Percentiles rank a stretch among this genome's conserved stretches.
Conservation (phyloP, 2,113 vertebrate genomes). For the Prionailurus bengalensis region DNA sequence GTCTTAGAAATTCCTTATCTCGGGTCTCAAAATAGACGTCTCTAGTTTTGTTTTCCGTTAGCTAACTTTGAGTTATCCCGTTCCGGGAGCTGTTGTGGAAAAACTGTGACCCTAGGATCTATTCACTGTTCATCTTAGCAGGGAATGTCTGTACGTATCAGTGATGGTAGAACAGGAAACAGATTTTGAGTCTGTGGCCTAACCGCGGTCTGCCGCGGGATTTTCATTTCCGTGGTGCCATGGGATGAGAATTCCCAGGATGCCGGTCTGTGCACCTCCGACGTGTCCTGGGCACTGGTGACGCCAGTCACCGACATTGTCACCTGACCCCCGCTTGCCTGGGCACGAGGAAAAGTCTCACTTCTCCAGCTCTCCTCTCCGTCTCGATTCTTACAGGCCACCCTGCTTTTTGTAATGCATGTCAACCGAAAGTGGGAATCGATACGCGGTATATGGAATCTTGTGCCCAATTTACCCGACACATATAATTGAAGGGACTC, state of each 20-base stretch:
- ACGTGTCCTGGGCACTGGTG: not conserved
- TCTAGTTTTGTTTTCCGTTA: constrained; percentile 50
- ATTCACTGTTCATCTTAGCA: not conserved
- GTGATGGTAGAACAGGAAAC: not conserved
- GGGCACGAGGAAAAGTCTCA: not conserved
- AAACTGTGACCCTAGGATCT: constrained; percentile 55
- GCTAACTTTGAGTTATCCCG: constrained; percentile 34
- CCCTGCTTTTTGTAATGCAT: not conserved
- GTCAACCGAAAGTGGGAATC: constrained; percentile 38
- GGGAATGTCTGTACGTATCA: not conserved
- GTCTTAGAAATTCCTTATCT: not conserved
- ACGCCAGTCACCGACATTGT: not conserved
- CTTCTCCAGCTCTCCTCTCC: not conserved
- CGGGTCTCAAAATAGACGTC: not conserved
- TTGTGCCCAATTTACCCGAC: not conserved
- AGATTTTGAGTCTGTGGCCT: constrained; percentile 11
- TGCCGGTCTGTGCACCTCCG: not conserved
- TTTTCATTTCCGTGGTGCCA: not conserved
- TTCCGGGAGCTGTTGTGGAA: constrained; percentile 26
- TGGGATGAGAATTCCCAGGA: not conserved
- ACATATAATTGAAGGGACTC: constrained; percentile 1
- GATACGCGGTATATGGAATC: not conserved
- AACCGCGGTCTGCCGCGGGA: not conserved
- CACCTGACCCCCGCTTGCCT: not conserved
- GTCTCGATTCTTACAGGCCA: constrained; percentile 42